These are phyloP conservation scores for Choloepus didactylus DNA, from an alignment of 2,797 vertebrate genomes.

Conservation along the genomic window DNA sequence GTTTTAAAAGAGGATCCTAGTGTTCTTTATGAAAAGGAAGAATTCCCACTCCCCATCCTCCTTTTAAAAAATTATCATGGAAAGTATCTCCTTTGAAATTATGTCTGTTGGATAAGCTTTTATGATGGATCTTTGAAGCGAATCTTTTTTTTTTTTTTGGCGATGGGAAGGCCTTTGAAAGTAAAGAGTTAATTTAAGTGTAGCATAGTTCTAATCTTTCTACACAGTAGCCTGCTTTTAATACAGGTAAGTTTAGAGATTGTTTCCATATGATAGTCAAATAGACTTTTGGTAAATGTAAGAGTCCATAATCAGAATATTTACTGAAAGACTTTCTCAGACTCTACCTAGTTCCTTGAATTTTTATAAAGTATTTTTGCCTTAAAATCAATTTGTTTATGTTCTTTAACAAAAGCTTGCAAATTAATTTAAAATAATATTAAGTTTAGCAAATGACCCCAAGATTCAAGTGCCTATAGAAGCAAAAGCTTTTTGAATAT, in stretches of 20 bases:
- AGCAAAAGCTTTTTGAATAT: not conserved
- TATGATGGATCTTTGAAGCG: conserved; percentile 57
- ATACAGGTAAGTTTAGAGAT: conserved; percentile 47
- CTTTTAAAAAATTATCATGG: conserved; percentile 58
- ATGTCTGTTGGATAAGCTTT: conserved; percentile 74
- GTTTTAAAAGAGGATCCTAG: conserved; percentile 78
- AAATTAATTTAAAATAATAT: conserved; percentile 31
- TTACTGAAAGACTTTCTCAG: not conserved
- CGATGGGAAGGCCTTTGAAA: not conserved
- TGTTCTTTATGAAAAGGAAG: conserved; percentile 78
- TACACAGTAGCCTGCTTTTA: not conserved
- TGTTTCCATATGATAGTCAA: not conserved
- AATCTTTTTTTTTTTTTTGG: conserved; percentile 22
- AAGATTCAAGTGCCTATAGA: not conserved
- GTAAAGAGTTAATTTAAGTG: not conserved
- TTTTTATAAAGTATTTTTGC: conserved; percentile 11
- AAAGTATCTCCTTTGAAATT: conserved; percentile 76
- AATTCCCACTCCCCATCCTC: conserved; percentile 53
- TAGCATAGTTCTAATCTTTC: conserved; percentile 27
- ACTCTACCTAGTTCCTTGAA: conserved; percentile 11
- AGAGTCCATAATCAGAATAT: not conserved
- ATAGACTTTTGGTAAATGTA: conserved; percentile 18
- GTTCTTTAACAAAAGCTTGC: conserved; percentile 23
- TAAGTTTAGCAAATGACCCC: not conserved
- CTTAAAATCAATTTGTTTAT: conserved; percentile 13